Conservation (phyloP, 2,888 invertebrate genomes). For the Nesidiocoris tenuis region DNA sequence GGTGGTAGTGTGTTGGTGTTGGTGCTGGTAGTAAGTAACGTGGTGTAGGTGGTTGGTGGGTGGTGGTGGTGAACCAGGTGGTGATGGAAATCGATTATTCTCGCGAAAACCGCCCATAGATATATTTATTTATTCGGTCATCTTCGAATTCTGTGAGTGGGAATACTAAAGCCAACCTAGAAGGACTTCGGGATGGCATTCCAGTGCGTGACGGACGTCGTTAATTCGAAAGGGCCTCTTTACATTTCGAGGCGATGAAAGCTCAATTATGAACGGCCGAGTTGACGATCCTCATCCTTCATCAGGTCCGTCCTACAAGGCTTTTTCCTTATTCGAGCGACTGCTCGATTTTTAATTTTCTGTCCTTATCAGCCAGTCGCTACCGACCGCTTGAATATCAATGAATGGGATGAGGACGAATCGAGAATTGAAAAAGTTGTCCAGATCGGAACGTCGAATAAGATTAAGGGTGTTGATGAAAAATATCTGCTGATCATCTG, state of each 20-base stretch:
- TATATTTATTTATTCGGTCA: no score
- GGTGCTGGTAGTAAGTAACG: no score
- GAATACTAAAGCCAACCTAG: no score
- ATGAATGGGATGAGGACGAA: background rate
- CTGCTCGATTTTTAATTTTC: slow-evolving; percentile 7
- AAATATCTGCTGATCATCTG: no score
- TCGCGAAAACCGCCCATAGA: no score
- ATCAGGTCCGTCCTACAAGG: background rate
- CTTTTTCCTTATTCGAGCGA: background rate
- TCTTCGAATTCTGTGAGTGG: no score
- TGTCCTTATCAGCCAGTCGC: background rate
- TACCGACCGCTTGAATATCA: slow-evolving; percentile 1
- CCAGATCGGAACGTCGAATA: background rate
- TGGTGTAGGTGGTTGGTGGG: no score
- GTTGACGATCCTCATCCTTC: slow-evolving; percentile 21
- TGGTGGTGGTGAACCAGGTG: no score
- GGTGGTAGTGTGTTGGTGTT: no score
- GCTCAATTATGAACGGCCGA: slow-evolving; percentile 21
- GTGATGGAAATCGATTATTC: no score
- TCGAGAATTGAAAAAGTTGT: background rate
- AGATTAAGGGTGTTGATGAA: no score
- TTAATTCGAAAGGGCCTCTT: slow-evolving; percentile 27
- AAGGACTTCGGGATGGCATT: no score
- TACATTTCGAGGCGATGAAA: slow-evolving; percentile 26
- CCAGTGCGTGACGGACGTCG: slow-evolving; percentile 21